Percentiles rank a stretch among this genome's conserved stretches.
Conservation (phyloP, 53 echinoderm and acorn worm species). For the Patiria pectinifera region DNA sequence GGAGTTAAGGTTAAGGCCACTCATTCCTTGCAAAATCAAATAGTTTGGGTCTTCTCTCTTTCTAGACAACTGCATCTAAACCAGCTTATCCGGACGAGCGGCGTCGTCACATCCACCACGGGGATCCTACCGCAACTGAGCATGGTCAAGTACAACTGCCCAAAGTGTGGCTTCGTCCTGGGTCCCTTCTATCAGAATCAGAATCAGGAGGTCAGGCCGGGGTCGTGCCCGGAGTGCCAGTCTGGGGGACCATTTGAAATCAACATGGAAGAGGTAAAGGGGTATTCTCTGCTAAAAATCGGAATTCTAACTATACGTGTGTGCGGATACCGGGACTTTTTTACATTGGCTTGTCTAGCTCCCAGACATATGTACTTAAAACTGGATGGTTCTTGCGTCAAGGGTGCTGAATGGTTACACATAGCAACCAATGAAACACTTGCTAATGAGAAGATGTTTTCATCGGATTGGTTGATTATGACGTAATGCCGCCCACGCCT, state of each 20-base stretch:
- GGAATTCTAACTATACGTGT: not conserved
- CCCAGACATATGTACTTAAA: too few species aligned
- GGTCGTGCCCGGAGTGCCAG: slow-evolving; percentile 98
- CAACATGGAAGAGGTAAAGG: slow-evolving; percentile 97
- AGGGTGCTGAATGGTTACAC: too few species aligned
- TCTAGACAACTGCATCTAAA: slow-evolving; percentile 94
- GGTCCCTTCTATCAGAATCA: slow-evolving; percentile 99
- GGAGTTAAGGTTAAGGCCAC: not conserved
- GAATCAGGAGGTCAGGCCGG: slow-evolving; percentile 97
- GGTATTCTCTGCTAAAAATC: not conserved
- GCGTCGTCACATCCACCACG: slow-evolving; percentile 93
- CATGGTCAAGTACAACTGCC: slow-evolving; percentile 99
- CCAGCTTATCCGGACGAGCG: slow-evolving; percentile 95
- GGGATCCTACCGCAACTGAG: slow-evolving; percentile 96
- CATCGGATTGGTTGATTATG: too few species aligned
- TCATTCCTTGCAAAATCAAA: not conserved
- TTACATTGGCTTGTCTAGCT: too few species aligned
- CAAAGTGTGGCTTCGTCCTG: slow-evolving; percentile 95
- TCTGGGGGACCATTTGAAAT: slow-evolving; percentile 95
- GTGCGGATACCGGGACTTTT: too few species aligned
- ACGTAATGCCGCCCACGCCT: too few species aligned
- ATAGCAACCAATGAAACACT: too few species aligned
- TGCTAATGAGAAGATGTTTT: too few species aligned
- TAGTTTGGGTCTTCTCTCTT: not conserved
- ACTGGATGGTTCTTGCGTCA: too few species aligned